These are phyloP conservation scores for Vandiemenella viatica DNA, from an alignment of 2,888 invertebrate species.

Conservation along the genomic window DNA sequence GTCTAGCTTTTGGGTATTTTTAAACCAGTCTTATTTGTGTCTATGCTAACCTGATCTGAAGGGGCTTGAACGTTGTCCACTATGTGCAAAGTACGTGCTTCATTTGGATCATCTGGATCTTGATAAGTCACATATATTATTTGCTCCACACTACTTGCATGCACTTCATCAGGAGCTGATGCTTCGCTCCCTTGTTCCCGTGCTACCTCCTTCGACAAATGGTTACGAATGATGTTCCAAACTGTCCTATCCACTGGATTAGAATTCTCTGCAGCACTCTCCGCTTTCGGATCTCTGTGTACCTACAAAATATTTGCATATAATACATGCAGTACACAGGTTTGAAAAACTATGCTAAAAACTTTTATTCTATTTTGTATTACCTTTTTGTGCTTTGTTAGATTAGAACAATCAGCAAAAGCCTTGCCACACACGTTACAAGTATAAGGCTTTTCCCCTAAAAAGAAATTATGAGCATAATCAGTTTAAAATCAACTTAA, in stretches of 20 bases:
- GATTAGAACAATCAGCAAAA: slow-evolving; percentile 63
- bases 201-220: slow-evolving; percentile 24
- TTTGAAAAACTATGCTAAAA: no score
- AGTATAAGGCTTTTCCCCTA: slow-evolving; percentile 48
- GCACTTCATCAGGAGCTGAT: slow-evolving; percentile 12
- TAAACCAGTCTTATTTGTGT: no score
- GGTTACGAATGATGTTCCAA: slow-evolving; percentile 21
- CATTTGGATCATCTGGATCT: slow-evolving; percentile 29
- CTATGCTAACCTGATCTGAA: no score
- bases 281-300: slow-evolving; percentile 25
- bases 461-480: background rate
- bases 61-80: slow-evolving; percentile 17
- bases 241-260: slow-evolving; percentile 15
- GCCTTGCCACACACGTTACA: slow-evolving; percentile 56
- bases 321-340: no score
- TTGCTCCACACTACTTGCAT: slow-evolving; percentile 28
- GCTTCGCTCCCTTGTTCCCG: slow-evolving; percentile 16
- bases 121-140: slow-evolving; percentile 37
- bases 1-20: no score
- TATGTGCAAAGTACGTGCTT: slow-evolving; percentile 27
- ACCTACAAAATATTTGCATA: slow-evolving; percentile 21
- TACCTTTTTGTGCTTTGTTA: slow-evolving; percentile 49
- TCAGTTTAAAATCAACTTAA: background rate
- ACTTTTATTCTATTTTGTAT: background rate
- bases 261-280: slow-evolving; percentile 11